Evolutionary conservation across 2,888 invertebrate genomes (phyloP).

Genomic region (Masnerella sp.): DNA sequence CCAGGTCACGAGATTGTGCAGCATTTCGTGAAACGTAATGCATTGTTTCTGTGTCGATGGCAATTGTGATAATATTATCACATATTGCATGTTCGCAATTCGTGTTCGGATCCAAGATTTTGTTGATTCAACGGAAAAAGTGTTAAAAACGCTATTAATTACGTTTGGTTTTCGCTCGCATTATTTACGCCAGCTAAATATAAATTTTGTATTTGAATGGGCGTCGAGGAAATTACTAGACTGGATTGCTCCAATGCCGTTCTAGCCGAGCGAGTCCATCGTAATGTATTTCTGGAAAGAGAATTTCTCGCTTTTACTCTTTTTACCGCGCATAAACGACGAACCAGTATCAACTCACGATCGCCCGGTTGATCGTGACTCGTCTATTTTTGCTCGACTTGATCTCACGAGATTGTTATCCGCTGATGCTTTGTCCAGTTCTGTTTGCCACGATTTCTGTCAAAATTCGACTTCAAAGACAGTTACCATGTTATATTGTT

Average conservation of each 20-base stretch:
- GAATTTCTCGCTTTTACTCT: conserved; percentile 50
- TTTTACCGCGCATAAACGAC: conserved; percentile 42
- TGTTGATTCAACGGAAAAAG: conserved; percentile 17
- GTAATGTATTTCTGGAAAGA: conserved; percentile 50
- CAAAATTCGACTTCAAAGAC: conserved; percentile 13
- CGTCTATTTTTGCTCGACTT: conserved; percentile 36
- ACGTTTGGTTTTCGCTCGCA: neutral
- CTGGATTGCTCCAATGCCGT: conserved; percentile 21
- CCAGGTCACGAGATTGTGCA: conserved; percentile 13
- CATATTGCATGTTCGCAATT: conserved; percentile 29
- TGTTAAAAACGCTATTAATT: conserved; percentile 25
- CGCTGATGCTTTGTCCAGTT: conserved; percentile 28
- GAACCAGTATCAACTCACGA: conserved; percentile 47
- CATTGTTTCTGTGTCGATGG: conserved; percentile 32
- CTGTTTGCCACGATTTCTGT: conserved; percentile 32
- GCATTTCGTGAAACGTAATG: conserved; percentile 23
- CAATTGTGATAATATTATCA: conserved; percentile 30
- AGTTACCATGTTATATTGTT: no score
- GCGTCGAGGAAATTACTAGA: conserved; percentile 14
- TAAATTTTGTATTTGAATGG: conserved; percentile 4
- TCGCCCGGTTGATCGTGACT: conserved; percentile 52
- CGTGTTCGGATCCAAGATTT: conserved; percentile 20
- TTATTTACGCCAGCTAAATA: conserved; percentile 20
- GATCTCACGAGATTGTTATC: conserved; percentile 44
- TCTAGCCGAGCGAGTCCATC: conserved; percentile 29